Conservation (phyloP, 1,140 invertebrate genomes). For the Plectrocnemia conspersa region DNA sequence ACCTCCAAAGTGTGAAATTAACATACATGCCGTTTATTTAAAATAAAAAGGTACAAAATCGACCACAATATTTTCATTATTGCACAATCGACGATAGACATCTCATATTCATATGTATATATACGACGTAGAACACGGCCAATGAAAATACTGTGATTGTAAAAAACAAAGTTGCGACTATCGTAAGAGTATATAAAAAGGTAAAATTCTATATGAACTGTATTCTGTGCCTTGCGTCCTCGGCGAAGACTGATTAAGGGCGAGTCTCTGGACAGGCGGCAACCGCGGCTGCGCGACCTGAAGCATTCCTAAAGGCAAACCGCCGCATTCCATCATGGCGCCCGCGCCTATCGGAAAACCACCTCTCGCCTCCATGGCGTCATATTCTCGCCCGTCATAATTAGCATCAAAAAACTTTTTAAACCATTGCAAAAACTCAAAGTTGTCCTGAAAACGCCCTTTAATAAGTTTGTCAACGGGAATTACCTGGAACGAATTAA, state of each 20-base stretch:
- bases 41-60: too few relatives aligned
- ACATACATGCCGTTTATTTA: constrained; percentile 10
- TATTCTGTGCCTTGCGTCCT: constrained; percentile 42
- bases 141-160: not conserved
- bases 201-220: not conserved
- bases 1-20: constrained; percentile 1
- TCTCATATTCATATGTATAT: too few relatives aligned
- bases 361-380: constrained; percentile 77
- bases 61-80: constrained; percentile 1
- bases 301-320: constrained; percentile 32
- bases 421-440: constrained; percentile 99
- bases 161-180: not conserved
- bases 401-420: constrained; percentile 99
- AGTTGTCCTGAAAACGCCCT: constrained; percentile 98
- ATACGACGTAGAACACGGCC: not conserved
- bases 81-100: too few relatives aligned
- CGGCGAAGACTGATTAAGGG: constrained; percentile 41
- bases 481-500: constrained; percentile 74
- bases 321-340: constrained; percentile 43
- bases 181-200: not conserved
- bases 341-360: constrained; percentile 46
- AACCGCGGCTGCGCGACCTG: constrained; percentile 34
- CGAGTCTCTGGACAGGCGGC: constrained; percentile 36
- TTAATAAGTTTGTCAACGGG: constrained; percentile 97
- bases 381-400: constrained; percentile 93